Base-by-base conservation (phyloP, 2,113 vertebrate species). In the Speoplatyrhinus poulsoni region DNA sequence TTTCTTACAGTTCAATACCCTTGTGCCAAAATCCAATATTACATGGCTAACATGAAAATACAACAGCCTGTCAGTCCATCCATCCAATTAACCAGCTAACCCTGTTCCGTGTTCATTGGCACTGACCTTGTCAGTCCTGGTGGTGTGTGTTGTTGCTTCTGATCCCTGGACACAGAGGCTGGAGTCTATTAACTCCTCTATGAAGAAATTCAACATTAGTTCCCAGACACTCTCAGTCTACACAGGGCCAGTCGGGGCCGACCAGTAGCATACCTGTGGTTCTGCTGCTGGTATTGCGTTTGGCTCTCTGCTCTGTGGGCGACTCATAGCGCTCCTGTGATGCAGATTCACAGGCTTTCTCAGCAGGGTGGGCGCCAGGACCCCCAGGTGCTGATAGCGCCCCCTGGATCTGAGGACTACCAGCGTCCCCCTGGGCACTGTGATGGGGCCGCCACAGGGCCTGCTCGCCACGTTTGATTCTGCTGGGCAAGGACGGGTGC, bases 91-190 rank as follows among this genome's bases (percentile, higher is more conserved):
- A 49, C 26, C 48, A 46, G 6, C 15, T 36, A 46, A 33, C 52
- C 65, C 47, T 57, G 26, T 48, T 41, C 33, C 15, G 54, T 15
- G 63, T 32, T 48, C 6, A 41, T 66, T 56, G 33, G 15, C 70
- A 85, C 89, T 88, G 77, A 94, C 92, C 92, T 91, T 90, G 80
- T 92, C 91, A 52, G 81, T 88, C 85, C 86, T 90, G 85, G 87
- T 87, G 68, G 78, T 85, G 84, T 76, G 84, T 72, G 86, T 69
- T n/a, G 87, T 62, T 49, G 89, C 86, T 72, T 77, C 84, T 46
- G 90, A 88, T 65, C 90, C 88, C 79, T 89, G 76, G 72, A 92
- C 89, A 48, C 87, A 92, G 67, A 92, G 68, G 58, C 84, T 79
- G 4, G 91, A 89, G 82, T 92, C 90, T 66, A 86, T 85, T 56